Conservation (phyloP, 2,113 vertebrate genomes). For the Chaenogobius annularis region DNA sequence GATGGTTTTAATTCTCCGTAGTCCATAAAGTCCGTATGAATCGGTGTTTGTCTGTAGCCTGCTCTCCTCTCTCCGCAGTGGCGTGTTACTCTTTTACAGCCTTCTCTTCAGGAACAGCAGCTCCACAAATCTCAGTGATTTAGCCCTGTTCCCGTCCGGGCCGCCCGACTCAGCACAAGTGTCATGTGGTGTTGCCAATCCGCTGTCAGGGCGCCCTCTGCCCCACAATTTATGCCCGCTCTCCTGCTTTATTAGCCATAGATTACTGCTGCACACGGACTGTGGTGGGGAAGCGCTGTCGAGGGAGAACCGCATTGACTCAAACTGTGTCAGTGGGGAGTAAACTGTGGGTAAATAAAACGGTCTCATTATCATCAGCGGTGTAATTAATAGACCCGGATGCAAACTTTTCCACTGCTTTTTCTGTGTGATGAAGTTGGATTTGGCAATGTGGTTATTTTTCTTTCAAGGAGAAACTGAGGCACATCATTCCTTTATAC, state of each 20-base stretch:
- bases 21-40: slow-evolving; percentile 3
- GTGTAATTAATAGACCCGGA: slow-evolving; percentile 10
- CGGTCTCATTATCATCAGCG: slow-evolving; percentile 26
- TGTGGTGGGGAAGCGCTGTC: slow-evolving; percentile 60
- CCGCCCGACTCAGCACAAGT: slow-evolving; percentile 76
- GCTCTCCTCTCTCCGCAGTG: slow-evolving; percentile 24
- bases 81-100: slow-evolving; percentile 39
- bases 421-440: neutral
- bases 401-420: neutral
- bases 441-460: neutral
- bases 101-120: slow-evolving; percentile 60
- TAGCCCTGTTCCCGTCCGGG: slow-evolving; percentile 52
- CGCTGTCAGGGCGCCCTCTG: slow-evolving; percentile 63
- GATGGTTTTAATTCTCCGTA: neutral
- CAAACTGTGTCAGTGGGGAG: slow-evolving; percentile 55
- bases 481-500: neutral
- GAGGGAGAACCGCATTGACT: slow-evolving; percentile 68
- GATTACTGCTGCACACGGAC: slow-evolving; percentile 64
- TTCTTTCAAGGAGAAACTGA: neutral
- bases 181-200: slow-evolving; percentile 66
- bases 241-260: slow-evolving; percentile 71
- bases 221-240: slow-evolving; percentile 66
- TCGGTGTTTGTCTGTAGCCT: slow-evolving; percentile 10
- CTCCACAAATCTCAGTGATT: slow-evolving; percentile 76
- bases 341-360: slow-evolving; percentile 52